Evolutionary conservation across 2,113 vertebrate species (phyloP).

Genomic region (Anguilla rostrata): DNA sequence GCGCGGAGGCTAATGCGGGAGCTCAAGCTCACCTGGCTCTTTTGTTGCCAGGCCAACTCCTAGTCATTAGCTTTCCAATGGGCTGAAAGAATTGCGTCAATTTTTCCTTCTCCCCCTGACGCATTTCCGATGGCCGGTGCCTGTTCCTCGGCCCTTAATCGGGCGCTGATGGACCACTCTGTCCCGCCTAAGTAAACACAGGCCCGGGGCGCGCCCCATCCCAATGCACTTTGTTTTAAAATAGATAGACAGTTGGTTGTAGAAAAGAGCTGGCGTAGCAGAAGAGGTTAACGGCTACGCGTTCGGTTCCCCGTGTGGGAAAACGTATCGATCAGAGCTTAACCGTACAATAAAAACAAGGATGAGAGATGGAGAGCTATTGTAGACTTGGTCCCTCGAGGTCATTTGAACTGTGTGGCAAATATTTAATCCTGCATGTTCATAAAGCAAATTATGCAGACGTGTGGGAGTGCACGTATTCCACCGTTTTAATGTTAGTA

Average conservation of each 20-base stretch:
- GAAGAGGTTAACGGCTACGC: neutral
- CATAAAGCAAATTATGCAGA: neutral
- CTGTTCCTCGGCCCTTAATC: neutral
- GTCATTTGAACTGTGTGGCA: neutral
- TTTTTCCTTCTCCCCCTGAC: neutral
- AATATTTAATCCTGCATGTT: neutral
- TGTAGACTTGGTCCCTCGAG: neutral
- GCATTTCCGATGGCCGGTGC: neutral
- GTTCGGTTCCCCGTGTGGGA: neutral
- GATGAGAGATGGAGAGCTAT: neutral
- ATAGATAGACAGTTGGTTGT: neutral
- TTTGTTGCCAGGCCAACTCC: neutral
- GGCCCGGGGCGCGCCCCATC: neutral
- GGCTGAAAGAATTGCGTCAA: neutral
- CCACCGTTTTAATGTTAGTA: neutral
- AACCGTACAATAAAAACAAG: conserved; percentile 1
- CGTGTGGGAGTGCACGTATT: neutral
- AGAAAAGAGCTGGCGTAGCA: neutral
- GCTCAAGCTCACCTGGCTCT: neutral
- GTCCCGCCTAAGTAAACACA: neutral
- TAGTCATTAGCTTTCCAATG: neutral
- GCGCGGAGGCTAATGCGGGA: neutral
- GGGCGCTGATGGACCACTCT: neutral
- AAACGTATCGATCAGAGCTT: neutral
- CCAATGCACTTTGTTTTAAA: neutral